Base-by-base conservation (phyloP, 2,888 invertebrate genomes). In the Chymomyza procnemis region DNA sequence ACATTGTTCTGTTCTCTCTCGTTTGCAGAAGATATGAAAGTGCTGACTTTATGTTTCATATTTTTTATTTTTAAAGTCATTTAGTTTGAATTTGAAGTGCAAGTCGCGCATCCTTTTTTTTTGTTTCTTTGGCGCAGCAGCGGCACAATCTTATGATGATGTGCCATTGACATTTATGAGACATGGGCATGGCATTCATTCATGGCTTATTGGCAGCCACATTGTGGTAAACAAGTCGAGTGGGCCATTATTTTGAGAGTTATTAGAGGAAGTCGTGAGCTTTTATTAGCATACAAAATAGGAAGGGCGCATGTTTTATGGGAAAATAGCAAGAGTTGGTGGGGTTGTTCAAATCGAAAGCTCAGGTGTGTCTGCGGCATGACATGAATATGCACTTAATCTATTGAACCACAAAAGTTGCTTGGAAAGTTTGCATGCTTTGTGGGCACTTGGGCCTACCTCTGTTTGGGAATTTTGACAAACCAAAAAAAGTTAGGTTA, bases 31-130 rank as follows among this genome's bases (percentile, higher is more conserved):
- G 26, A 50, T 74, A 78, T 78, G 72, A 80, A 72, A 79, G 80
- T 78, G 80, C 75, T 77, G 75, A 73, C 67, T 79, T 76, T 78
- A 81, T 77, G 75, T 75, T 72, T 46, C 70, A 78, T 62, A 46
- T 48, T 61, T 48, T 21, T 26, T 47, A 18, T 5, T 46, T 26
- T 14, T 75, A 67, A 69, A 72, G 75, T 67, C 78, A 71, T 78
- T 77, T 77, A 78, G 78, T 74, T 76, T 76, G 75, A 74, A 78
- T 74, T 26, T 6, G 75, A 78, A 78, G 74, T 67, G 66, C 61
- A 71, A 57, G 66, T 63, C 0, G 47, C 62, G 30, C 57, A 47
- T 62, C 47, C 18, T 12, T n/a, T 34, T 52, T 14, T 41, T 52
- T 34, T 52, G 5, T 41, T 52, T 6, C 12, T 18, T n/a, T 22